A percentile compares a stretch with the other conserved stretches of the same genome.
These are phyloP conservation scores for Acrocephalus kingi DNA, from an alignment of 2,113 vertebrate species.

Conservation along the genomic window DNA sequence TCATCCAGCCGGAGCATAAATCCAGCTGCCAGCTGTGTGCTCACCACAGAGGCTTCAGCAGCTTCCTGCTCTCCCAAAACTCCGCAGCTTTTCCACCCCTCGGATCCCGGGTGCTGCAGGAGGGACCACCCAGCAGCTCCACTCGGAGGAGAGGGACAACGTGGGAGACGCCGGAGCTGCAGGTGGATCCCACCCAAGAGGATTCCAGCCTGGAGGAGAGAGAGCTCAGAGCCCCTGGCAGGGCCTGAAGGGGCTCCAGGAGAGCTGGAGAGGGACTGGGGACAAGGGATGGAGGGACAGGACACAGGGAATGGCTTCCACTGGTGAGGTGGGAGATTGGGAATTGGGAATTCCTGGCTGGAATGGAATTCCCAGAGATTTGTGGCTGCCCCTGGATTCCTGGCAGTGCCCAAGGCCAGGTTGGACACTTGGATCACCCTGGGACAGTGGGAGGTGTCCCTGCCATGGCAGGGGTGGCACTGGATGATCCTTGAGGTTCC, in stretches of 20 bases:
- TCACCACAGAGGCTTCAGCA: neutral
- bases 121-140: conserved; percentile 27
- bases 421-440: too few relatives aligned
- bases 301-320: too few relatives aligned
- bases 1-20: neutral
- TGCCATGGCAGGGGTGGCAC: too few relatives aligned
- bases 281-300: too few relatives aligned
- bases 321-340: too few relatives aligned
- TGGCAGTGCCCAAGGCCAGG: too few relatives aligned
- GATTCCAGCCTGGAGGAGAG: neutral
- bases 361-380: too few relatives aligned
- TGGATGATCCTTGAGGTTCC: too few relatives aligned
- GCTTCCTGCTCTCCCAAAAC: neutral
- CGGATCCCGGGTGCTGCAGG: neutral
- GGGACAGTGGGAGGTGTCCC: too few relatives aligned
- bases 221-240: accelerated
- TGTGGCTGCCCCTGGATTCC: too few relatives aligned
- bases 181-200: neutral
- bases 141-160: accelerated
- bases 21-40: neutral
- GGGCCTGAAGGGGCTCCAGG: neutral
- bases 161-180: neutral
- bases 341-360: too few relatives aligned
- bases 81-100: neutral
- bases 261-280: too few relatives aligned